Conservation (phyloP, 2,797 vertebrate genomes). For the Scarus forsteni region DNA sequence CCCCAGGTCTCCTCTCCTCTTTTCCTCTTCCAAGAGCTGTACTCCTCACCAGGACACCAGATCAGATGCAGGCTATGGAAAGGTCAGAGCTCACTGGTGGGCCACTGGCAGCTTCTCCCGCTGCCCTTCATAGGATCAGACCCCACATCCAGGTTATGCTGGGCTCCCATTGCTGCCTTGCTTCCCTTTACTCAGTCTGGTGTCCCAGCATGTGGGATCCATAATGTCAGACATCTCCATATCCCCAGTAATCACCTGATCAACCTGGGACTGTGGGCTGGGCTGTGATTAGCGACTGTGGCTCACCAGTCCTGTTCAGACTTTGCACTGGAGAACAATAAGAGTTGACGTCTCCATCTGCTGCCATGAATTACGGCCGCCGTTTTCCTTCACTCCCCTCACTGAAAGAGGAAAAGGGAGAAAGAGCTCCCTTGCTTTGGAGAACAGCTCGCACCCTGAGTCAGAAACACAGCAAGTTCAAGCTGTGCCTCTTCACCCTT, state of each 20-base stretch:
- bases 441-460: slow-evolving; percentile 55
- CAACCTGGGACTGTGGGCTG: slow-evolving; percentile 51
- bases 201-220: slow-evolving; percentile 64
- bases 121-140: slow-evolving; percentile 51
- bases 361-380: slow-evolving; percentile 64
- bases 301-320: slow-evolving; percentile 69
- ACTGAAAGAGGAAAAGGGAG: slow-evolving; percentile 23
- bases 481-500: slow-evolving; percentile 67
- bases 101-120: slow-evolving; percentile 47
- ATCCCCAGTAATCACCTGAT: slow-evolving; percentile 66
- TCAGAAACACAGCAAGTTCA: slow-evolving; percentile 61
- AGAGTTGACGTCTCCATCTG: slow-evolving; percentile 79
- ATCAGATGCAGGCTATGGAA: slow-evolving; percentile 60
- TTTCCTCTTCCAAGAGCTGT: slow-evolving; percentile 29
- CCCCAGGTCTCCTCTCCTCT: slow-evolving; percentile 8
- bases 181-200: slow-evolving; percentile 58
- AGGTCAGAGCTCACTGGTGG: slow-evolving; percentile 70
- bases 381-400: slow-evolving; percentile 52
- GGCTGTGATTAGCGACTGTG: slow-evolving; percentile 66
- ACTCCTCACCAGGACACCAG: slow-evolving; percentile 39
- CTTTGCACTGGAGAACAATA: slow-evolving; percentile 77
- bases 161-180: slow-evolving; percentile 28
- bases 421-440: slow-evolving; percentile 50
- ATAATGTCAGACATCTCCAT: slow-evolving; percentile 76
- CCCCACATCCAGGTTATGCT: slow-evolving; percentile 29